Percentiles rank a stretch among this genome's conserved stretches.
phyloP scores from a whole-genome alignment of 2,113 vertebrate genomes.

The Cavia porcellus region DNA sequence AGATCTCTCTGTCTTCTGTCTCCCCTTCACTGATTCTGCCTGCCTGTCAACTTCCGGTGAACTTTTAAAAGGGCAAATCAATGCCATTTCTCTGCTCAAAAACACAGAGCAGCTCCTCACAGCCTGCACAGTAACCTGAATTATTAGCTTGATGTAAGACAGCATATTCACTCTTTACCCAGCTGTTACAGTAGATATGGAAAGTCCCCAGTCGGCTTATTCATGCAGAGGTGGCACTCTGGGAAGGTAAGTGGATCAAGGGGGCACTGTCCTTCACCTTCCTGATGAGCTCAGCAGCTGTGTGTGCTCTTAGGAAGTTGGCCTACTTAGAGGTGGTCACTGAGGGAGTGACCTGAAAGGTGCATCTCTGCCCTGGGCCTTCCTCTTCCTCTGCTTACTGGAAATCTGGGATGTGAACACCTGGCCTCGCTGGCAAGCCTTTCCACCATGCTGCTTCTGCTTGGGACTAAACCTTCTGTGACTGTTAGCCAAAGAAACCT shows the following conservation, averaged over 20 bases:
- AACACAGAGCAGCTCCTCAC: background rate
- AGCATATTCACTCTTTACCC: background rate
- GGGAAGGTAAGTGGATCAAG: background rate
- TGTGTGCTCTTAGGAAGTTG: background rate
- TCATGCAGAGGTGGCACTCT: background rate
- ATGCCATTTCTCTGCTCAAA: background rate
- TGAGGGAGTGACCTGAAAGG: background rate
- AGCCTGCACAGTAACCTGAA: background rate
- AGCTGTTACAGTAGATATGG: background rate
- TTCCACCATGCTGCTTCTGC: background rate
- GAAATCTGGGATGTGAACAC: background rate
- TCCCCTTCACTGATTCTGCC: background rate
- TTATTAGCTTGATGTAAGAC: background rate
- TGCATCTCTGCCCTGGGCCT: too few species aligned
- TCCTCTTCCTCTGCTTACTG: background rate
- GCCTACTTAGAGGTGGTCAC: background rate
- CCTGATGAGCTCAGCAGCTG: background rate
- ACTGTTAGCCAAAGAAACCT: background rate
- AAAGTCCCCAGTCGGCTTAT: too few species aligned
- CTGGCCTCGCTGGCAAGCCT: background rate
- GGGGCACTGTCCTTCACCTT: background rate
- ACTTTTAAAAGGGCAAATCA: conserved; percentile 52
- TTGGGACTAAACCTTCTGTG: background rate
- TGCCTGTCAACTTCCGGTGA: background rate
- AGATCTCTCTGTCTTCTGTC: background rate